Evolutionary conservation across 2,888 invertebrate genomes (phyloP), one percentile per base, ranked within the genome.

Genomic region (Caenorhabditis angaria): DNA sequence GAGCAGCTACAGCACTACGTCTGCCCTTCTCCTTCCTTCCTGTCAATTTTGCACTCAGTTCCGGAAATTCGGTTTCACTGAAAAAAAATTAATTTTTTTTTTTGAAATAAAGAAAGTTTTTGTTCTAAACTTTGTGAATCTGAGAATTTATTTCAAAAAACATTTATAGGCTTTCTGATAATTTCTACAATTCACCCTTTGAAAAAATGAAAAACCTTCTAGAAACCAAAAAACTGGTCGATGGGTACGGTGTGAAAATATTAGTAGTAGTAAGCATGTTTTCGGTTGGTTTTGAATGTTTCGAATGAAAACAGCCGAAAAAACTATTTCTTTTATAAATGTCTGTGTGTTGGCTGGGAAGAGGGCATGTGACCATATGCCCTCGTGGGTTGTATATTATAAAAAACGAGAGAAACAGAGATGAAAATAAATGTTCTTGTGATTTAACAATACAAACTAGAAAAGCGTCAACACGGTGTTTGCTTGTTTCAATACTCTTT

Each of bases 1-100:
- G 63, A 41, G 66, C 51, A 53, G 79, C 77, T 64, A 63, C 71
- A 63, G 65, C 70, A 77, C 69, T 76, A 48, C 78, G 72, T 68
- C 76, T 70, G 50, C 75, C 78, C 72, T 78, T 78, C 67, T 77
- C 80, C 76, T 69, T 71, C 60, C 75, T 71, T 68, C 77, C 78
- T 66, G 73, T 71, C 61, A 75, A 68, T 68, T 82, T 82, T 55
- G 66, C 53, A 58, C 71, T 70, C 72, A 82, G 60, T 59, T 77
- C 70, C 61, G 82, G 82, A 70, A 79, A 82, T 28, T 82, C 82
- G 65, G 74, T 66, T 57, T 82, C 82, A 65, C 82, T 82, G 79
- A 66, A 82, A 81, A 61, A 54, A 54, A 14, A 27, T 10, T 18
- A 6, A 10, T 41, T 12, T 3, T 41, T 32, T 10, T 5, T 32